These are phyloP conservation scores for Cavia porcellus DNA, from an alignment of 2,113 vertebrate species.

Conservation along the genomic window DNA sequence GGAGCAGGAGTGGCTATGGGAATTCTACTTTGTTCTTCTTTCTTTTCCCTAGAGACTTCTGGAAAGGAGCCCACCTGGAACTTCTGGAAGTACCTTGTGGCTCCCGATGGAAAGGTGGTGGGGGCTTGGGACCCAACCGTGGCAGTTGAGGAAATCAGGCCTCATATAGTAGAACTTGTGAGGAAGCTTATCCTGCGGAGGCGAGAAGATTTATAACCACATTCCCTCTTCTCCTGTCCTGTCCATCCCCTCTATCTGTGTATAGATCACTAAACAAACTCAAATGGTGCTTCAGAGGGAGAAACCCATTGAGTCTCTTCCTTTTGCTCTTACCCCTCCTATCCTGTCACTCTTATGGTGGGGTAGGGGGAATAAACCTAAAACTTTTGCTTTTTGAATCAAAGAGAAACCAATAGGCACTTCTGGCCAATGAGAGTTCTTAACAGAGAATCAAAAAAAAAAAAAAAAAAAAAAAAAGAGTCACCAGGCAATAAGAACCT, in stretches of 20 bases:
- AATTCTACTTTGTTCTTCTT: slow-evolving; percentile 49
- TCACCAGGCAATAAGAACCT: background rate
- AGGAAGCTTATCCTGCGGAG: slow-evolving; percentile 96
- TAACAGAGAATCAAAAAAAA: background rate
- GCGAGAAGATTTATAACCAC: slow-evolving; percentile 93
- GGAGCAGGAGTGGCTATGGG: background rate
- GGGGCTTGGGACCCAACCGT: slow-evolving; percentile 94
- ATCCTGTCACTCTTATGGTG: background rate
- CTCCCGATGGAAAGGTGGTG: slow-evolving; percentile 93
- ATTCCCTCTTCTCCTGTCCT: background rate
- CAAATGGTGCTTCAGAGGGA: slow-evolving; percentile 73
- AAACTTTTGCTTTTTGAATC: slow-evolving; percentile 50
- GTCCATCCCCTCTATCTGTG: background rate
- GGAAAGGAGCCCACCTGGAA: slow-evolving; percentile 98
- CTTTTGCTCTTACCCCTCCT: background rate
- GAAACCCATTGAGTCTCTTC: slow-evolving; percentile 52
- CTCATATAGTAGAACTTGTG: slow-evolving; percentile 93
- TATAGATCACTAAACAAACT: slow-evolving; percentile 45
- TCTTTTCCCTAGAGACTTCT: slow-evolving; percentile 89
- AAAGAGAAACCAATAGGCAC: slow-evolving; percentile 26
- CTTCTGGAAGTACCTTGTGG: slow-evolving; percentile 98
- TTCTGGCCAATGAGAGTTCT: slow-evolving; percentile 9
- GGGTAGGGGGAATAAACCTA: background rate
- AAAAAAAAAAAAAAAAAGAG: background rate
- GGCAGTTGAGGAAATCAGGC: slow-evolving; percentile 93